Percentiles rank a stretch among this genome's conserved stretches.
These are phyloP conservation scores for Phortica magna DNA, from an alignment of 2,888 invertebrate genomes.

Conservation along the genomic window DNA sequence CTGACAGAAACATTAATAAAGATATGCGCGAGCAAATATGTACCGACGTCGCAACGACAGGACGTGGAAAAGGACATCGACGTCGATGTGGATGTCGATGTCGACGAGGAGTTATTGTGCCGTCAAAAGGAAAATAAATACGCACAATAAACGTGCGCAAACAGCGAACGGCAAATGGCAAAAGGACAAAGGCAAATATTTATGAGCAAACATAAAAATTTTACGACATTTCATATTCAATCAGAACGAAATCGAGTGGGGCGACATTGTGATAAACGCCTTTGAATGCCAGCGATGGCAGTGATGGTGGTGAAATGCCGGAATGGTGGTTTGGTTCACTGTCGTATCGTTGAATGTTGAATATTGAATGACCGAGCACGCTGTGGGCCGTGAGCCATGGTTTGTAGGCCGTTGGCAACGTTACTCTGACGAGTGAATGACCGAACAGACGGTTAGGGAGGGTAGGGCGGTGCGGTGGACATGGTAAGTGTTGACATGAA, in stretches of 20 bases:
- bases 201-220: constrained; percentile 66
- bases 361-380: background rate
- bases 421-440: background rate
- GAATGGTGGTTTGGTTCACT: background rate
- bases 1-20: constrained; percentile 31
- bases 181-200: constrained; percentile 59
- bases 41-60: background rate
- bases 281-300: background rate
- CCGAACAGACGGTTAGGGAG: no score
- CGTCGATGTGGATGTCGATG: no score
- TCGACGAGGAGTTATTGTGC: constrained; percentile 22
- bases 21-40: constrained; percentile 20
- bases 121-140: constrained; percentile 29
- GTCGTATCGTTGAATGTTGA: no score
- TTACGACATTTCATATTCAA: constrained; percentile 70
- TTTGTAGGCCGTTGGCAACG: background rate
- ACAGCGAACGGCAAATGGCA: background rate
- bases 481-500: constrained; percentile 7
- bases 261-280: background rate
- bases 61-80: background rate
- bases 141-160: constrained; percentile 13
- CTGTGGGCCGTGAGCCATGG: background rate
- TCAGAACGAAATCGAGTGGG: constrained; percentile 43
- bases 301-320: constrained; percentile 50
- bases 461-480: background rate